Percentiles rank a stretch among this genome's conserved stretches.
phyloP scores from a whole-genome alignment of 1,140 invertebrate species.

The Drosophila pruinosa region DNA sequence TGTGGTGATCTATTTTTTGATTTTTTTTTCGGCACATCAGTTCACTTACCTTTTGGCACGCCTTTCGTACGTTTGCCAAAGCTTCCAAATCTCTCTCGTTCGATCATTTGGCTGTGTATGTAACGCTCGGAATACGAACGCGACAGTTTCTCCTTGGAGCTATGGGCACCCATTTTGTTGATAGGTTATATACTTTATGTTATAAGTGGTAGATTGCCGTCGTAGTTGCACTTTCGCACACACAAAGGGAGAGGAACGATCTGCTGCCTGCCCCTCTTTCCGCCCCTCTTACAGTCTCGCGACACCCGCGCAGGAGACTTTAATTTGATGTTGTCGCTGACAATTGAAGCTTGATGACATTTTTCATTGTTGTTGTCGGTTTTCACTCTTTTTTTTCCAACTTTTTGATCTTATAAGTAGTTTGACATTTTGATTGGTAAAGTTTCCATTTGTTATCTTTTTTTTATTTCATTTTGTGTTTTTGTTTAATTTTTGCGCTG shows the following conservation, averaged over 20 bases:
- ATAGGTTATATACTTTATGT: constrained; percentile 21
- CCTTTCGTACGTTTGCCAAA: constrained; percentile 84
- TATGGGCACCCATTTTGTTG: constrained; percentile 86
- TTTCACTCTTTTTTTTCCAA: constrained; percentile 10
- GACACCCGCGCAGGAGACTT: constrained; percentile 64
- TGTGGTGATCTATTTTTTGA: neutral
- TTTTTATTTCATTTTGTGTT: neutral
- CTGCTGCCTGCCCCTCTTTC: neutral
- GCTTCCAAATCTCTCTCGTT: constrained; percentile 85
- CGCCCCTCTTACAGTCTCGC: neutral
- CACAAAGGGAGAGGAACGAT: constrained; percentile 18
- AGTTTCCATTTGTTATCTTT: constrained; percentile 19
- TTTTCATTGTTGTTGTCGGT: constrained; percentile 29
- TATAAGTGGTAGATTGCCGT: constrained; percentile 23
- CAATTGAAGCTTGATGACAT: constrained; percentile 67
- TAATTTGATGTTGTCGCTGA: constrained; percentile 69
- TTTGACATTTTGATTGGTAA: constrained; percentile 54
- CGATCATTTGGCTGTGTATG: constrained; percentile 81
- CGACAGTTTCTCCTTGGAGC: constrained; percentile 87
- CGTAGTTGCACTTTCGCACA: constrained; percentile 65
- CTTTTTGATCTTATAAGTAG: constrained; percentile 28
- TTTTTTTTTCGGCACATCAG: too few relatives aligned
- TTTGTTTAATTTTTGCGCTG: neutral
- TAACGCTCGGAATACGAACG: constrained; percentile 85
- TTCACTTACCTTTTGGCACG: constrained; percentile 66